These are phyloP conservation scores for Melanerpes aurifrons DNA, from an alignment of 2,113 vertebrate species.

Conservation along the genomic window DNA sequence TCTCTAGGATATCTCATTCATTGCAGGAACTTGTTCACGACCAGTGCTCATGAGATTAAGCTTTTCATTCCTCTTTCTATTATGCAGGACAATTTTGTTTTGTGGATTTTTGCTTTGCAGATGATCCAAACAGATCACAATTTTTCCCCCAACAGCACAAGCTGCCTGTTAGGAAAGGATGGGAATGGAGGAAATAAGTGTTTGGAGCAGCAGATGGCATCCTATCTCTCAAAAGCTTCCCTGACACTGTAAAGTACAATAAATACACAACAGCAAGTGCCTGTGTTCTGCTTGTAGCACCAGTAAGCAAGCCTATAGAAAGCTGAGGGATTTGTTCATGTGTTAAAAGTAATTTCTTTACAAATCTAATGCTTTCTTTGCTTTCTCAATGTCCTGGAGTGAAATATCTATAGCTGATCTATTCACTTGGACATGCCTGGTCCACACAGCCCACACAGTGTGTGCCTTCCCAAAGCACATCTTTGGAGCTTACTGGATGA, in stretches of 20 bases:
- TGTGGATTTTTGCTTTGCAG: not conserved
- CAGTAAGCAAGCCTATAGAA: not conserved
- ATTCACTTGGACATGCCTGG: not conserved
- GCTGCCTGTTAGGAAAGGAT: not conserved
- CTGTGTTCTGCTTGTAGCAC: not conserved
- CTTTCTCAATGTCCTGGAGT: not conserved
- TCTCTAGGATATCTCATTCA: not conserved
- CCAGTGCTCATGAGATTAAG: not conserved
- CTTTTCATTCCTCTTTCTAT: not conserved
- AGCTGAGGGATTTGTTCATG: not conserved
- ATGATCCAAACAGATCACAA: not conserved
- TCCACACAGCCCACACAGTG: fast-evolving
- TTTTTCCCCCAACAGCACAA: not conserved
- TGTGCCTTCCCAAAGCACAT: fast-evolving
- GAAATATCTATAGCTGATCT: not conserved
- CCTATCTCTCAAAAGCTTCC: conserved; percentile 34
- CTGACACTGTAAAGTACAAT: not conserved
- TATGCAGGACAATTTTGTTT: not conserved
- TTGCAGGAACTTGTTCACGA: not conserved
- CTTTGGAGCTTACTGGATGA: not conserved
- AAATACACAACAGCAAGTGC: not conserved
- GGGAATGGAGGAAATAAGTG: not conserved
- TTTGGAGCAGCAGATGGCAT: conserved; percentile 64
- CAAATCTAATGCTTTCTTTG: not conserved
- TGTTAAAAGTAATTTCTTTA: not conserved